Evolutionary conservation across 2,888 invertebrate genomes (phyloP).

Genomic region (Thecocarcelia acutangulata): DNA sequence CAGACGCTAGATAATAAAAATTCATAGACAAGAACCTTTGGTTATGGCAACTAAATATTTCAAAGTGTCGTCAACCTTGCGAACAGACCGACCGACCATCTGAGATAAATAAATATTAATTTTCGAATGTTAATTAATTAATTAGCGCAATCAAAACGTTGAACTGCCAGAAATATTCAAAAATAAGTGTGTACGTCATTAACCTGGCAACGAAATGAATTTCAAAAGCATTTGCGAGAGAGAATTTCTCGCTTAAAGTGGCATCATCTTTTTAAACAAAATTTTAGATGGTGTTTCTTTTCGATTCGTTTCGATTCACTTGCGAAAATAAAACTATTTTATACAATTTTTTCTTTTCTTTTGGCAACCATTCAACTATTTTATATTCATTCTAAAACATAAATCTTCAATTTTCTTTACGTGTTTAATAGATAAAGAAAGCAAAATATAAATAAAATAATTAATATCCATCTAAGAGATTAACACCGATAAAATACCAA

Average conservation of each 20-base stretch:
- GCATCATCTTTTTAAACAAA: not conserved
- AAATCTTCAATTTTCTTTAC: conserved; percentile 48
- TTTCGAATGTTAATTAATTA: conserved; percentile 53
- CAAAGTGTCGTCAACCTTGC: conserved; percentile 43
- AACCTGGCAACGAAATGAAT: conserved; percentile 14
- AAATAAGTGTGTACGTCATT: conserved; percentile 46
- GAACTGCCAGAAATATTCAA: conserved; percentile 2
- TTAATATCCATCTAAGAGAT: conserved; percentile 41
- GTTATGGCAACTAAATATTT: not conserved
- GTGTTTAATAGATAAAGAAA: conserved; percentile 46
- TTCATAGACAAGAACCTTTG: not conserved
- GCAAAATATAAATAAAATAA: not conserved
- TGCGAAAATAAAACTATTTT: conserved; percentile 27
- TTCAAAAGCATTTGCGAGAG: not conserved
- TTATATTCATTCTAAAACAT: conserved; percentile 34
- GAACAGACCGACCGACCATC: not conserved
- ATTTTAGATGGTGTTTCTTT: not conserved
- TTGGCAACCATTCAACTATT: conserved; percentile 64
- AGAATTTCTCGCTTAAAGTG: conserved; percentile 17
- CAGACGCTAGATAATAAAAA: not conserved
- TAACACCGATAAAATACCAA: conserved; percentile 47
- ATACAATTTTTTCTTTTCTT: not conserved
- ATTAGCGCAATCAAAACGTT: conserved; percentile 53
- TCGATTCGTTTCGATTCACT: conserved; percentile 9
- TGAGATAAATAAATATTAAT: conserved; percentile 22